Percentiles rank a stretch among this genome's conserved stretches.
Evolutionary conservation across 1,140 invertebrate species (phyloP).

Genomic region (Panagrolaimus sp.): DNA sequence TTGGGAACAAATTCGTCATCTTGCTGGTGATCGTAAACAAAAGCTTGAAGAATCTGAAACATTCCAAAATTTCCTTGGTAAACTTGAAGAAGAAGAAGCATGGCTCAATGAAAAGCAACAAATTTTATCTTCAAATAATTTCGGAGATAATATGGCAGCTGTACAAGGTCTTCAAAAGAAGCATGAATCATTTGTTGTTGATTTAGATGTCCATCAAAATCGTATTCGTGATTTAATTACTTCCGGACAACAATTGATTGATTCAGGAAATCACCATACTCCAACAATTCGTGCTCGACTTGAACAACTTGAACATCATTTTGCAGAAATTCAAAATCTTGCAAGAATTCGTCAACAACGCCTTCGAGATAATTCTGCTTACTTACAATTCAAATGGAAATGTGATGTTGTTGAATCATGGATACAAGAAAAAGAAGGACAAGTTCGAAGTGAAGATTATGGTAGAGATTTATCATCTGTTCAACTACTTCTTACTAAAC

Average conservation of each 20-base stretch:
- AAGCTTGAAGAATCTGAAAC: constrained; percentile 68
- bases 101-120: constrained; percentile 98
- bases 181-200: constrained; percentile 96
- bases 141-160: constrained; percentile 96
- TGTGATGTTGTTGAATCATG: constrained; percentile 98
- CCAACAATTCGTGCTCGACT: constrained; percentile 81
- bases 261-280: constrained; percentile 82
- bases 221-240: constrained; percentile 78
- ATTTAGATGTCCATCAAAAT: constrained; percentile 86
- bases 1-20: constrained; percentile 60
- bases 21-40: constrained; percentile 54
- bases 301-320: constrained; percentile 74
- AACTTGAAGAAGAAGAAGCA: constrained; percentile 96
- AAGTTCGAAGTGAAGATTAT: constrained; percentile 85
- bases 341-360: constrained; percentile 70
- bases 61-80: constrained; percentile 91
- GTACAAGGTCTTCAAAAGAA: constrained; percentile 96
- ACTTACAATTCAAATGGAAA: constrained; percentile 99
- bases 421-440: constrained; percentile 96
- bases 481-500: constrained; percentile 87
- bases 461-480: constrained; percentile 90
- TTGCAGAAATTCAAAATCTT: constrained; percentile 77
- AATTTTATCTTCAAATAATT: constrained; percentile 86
- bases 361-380: constrained; percentile 90
- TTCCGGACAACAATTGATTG: constrained; percentile 64